A percentile compares a stretch with the other conserved stretches of the same genome.
Evolutionary conservation across 2,888 invertebrate genomes (phyloP).

Genomic region (Dichetophora obliterata): DNA sequence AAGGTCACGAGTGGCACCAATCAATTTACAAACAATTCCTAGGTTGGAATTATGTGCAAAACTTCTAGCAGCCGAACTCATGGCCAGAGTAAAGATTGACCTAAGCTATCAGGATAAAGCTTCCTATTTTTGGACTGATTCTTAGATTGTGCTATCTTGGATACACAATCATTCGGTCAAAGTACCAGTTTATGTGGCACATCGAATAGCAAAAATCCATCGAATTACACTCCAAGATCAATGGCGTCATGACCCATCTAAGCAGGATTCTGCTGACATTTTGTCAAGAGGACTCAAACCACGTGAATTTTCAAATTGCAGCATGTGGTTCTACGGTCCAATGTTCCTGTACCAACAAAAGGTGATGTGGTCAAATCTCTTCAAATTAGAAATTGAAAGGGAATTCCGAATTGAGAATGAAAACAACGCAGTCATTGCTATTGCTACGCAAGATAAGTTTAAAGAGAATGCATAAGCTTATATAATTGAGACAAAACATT

Average conservation of each 20-base stretch:
- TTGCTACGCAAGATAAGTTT: too few species aligned
- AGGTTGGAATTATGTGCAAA: constrained; percentile 36
- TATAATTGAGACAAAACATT: neutral
- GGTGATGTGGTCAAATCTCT: neutral
- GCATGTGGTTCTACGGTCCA: constrained; percentile 43
- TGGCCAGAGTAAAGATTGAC: neutral
- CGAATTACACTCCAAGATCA: neutral
- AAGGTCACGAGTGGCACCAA: too few species aligned
- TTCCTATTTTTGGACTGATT: constrained; percentile 41
- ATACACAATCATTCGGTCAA: neutral
- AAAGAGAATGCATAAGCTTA: neutral
- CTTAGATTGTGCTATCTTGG: constrained; percentile 30
- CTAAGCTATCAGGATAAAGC: neutral
- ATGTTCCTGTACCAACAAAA: constrained; percentile 1
- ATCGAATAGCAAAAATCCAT: neutral
- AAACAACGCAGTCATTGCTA: neutral
- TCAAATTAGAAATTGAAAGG: neutral
- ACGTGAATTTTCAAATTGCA: constrained; percentile 32
- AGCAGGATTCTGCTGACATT: constrained; percentile 39
- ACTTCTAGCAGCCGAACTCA: constrained; percentile 34
- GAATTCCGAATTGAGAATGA: neutral
- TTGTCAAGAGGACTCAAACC: constrained; percentile 38
- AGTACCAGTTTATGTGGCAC: neutral
- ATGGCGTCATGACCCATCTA: constrained; percentile 34
- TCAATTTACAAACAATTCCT: constrained; percentile 2